Percentiles rank a stretch among this genome's conserved stretches.
Conservation (phyloP, 2,888 invertebrate genomes). For the Ophioninae sp. region DNA sequence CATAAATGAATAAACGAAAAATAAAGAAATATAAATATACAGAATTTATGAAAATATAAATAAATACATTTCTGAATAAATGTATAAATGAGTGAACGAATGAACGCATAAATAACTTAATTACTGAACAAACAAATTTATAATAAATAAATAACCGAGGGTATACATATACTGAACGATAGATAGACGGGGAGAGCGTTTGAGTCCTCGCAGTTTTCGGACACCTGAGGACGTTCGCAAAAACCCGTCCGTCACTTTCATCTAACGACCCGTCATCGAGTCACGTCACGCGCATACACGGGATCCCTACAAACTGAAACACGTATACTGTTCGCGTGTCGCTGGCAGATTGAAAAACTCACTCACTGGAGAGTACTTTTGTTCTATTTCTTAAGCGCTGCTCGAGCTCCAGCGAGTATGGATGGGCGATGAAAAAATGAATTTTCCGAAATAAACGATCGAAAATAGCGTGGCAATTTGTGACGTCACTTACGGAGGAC, state of each 20-base stretch:
- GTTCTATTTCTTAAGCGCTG: neutral
- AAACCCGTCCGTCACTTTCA: conserved; percentile 10
- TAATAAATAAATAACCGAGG: too few species aligned
- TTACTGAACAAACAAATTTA: too few species aligned
- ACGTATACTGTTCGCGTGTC: neutral
- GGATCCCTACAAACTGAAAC: neutral
- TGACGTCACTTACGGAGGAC: too few species aligned
- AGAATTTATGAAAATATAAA: too few species aligned
- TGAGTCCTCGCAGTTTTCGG: neutral
- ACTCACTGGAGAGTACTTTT: neutral
- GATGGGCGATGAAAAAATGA: neutral
- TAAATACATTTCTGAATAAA: too few species aligned
- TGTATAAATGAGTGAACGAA: too few species aligned
- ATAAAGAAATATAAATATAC: too few species aligned
- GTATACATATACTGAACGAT: too few species aligned
- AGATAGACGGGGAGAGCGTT: too few species aligned
- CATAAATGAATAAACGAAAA: too few species aligned
- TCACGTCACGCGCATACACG: conserved; percentile 7
- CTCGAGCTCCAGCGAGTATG: neutral
- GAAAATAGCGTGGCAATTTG: too few species aligned
- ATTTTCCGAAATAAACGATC: neutral
- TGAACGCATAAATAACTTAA: too few species aligned
- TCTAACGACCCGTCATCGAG: conserved; percentile 17
- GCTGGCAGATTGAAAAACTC: conserved; percentile 4
- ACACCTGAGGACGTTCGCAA: neutral